Conservation (phyloP, 2,113 vertebrate genomes). For the human region GRCh38 chr18:41355001-41355500, state of each 20-base stretch:
- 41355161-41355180: conserved; percentile 29
- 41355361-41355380: neutral
- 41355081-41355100: conserved; percentile 58
- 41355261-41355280: conserved; percentile 56
- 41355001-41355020: conserved; percentile 54
- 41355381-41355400: neutral
- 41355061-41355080: conserved; percentile 70
- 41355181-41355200: conserved; percentile 38
- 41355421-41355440: neutral
- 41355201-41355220: conserved; percentile 8
- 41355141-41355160: conserved; percentile 52
- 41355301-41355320: conserved; percentile 9
- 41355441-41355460: neutral
- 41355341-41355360: neutral
- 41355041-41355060: conserved; percentile 68
- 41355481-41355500: neutral
- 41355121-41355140: conserved; percentile 63
- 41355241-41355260: conserved; percentile 63
- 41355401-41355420: neutral
- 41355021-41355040: conserved; percentile 65
- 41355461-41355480: neutral
- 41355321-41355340: neutral
- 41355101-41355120: conserved; percentile 58
- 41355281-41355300: conserved; percentile 38
- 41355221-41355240: conserved; percentile 41